These are phyloP conservation scores for Nothura maculosa DNA, from an alignment of 2,797 vertebrate species.

Conservation along the genomic window DNA sequence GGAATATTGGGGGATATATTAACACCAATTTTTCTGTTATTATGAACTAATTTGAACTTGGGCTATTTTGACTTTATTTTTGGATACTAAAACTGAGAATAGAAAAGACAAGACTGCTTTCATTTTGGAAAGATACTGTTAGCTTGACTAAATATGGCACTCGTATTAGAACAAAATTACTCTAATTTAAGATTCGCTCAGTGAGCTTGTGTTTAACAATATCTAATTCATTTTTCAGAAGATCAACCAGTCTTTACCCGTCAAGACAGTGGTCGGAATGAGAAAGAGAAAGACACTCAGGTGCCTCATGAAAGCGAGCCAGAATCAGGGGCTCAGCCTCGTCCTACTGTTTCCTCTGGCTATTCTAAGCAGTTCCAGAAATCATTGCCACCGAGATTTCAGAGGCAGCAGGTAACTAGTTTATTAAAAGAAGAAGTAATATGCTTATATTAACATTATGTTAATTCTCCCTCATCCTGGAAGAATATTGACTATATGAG, in stretches of 20 bases:
- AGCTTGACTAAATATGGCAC: not conserved
- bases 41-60: not conserved
- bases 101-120: not conserved
- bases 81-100: not conserved
- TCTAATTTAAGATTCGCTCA: not conserved
- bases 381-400: conserved; percentile 96
- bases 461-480: not conserved
- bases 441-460: not conserved
- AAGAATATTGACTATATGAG: not conserved
- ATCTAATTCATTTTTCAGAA: conserved; percentile 44
- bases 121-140: not conserved
- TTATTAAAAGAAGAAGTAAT: not conserved
- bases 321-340: conserved; percentile 89
- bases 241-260: conserved; percentile 72
- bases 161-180: not conserved
- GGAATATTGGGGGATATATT: not conserved
- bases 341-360: conserved; percentile 92
- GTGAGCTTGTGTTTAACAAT: not conserved
- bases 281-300: conserved; percentile 74
- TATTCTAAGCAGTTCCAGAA: conserved; percentile 99
- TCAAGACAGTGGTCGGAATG: conserved; percentile 80
- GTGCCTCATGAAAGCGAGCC: conserved; percentile 87
- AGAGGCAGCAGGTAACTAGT: conserved; percentile 93
- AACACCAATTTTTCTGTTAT: not conserved
- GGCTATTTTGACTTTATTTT: not conserved